Conservation (phyloP, 2,113 vertebrate species). For the Miniopterus natalensis region DNA sequence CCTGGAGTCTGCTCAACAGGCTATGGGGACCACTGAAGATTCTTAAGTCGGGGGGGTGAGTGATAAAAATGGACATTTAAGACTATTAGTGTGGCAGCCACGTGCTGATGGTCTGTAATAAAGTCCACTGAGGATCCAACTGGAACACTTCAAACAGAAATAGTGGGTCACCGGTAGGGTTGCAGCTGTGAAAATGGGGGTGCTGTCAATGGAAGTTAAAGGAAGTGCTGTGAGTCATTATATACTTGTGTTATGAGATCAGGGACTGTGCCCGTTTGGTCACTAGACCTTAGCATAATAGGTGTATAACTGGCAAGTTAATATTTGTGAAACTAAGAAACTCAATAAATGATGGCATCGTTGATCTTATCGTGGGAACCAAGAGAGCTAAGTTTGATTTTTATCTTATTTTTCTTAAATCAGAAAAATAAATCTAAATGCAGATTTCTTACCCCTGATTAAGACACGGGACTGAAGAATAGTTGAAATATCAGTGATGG, state of each 20-base stretch:
- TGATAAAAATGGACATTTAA: not conserved
- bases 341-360: not conserved
- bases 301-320: not conserved
- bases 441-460: not conserved
- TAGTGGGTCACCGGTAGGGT: not conserved
- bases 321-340: slow-evolving; percentile 50
- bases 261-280: not conserved
- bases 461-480: not conserved
- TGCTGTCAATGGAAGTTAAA: not conserved
- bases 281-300: not conserved
- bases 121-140: not conserved
- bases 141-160: not conserved
- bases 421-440: slow-evolving; percentile 1
- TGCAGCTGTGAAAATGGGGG: not conserved
- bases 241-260: not conserved
- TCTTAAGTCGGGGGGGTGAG: not conserved
- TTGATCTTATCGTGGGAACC: not conserved
- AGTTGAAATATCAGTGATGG: not conserved
- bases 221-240: not conserved
- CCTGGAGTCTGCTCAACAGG: not conserved
- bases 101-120: not conserved
- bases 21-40: not conserved
- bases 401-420: slow-evolving; percentile 38
- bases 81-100: not conserved
- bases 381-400: slow-evolving; percentile 24